Conservation (phyloP, 2,888 invertebrate genomes). For the Pammene aurita region DNA sequence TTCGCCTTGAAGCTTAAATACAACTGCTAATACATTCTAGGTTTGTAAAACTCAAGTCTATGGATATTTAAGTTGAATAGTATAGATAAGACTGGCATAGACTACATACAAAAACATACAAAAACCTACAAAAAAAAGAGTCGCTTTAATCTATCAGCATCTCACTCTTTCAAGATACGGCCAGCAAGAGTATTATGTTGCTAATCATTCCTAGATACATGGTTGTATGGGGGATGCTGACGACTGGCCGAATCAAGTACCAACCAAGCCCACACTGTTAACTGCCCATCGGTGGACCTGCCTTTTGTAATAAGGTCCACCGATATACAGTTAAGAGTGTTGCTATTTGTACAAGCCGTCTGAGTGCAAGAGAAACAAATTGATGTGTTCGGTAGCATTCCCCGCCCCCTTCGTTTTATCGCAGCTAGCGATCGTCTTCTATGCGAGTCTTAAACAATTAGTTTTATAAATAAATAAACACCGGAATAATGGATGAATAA, state of each 20-base stretch:
- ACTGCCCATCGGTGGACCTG: too few species aligned
- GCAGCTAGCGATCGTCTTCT: constrained; percentile 11
- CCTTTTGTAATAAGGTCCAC: too few species aligned
- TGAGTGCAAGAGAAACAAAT: background rate
- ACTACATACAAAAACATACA: background rate
- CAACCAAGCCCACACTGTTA: too few species aligned
- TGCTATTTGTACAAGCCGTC: too few species aligned
- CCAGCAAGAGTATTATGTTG: too few species aligned
- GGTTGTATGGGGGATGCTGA: too few species aligned
- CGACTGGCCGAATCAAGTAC: too few species aligned
- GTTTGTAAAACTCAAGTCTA: constrained; percentile 14
- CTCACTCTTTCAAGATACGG: background rate
- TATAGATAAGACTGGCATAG: constrained; percentile 16
- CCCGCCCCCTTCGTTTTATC: background rate
- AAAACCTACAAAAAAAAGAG: background rate
- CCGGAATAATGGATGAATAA: constrained; percentile 27
- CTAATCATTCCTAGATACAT: too few species aligned
- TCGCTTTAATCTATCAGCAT: background rate
- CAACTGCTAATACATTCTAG: background rate
- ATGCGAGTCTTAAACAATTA: constrained; percentile 24
- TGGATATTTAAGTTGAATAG: constrained; percentile 12
- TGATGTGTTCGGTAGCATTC: background rate
- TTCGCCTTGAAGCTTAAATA: constrained; percentile 4
- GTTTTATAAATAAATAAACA: constrained; percentile 20
- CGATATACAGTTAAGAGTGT: too few species aligned